phyloP scores from a whole-genome alignment of 2,797 vertebrate species.

The Acridotheres tristis region DNA sequence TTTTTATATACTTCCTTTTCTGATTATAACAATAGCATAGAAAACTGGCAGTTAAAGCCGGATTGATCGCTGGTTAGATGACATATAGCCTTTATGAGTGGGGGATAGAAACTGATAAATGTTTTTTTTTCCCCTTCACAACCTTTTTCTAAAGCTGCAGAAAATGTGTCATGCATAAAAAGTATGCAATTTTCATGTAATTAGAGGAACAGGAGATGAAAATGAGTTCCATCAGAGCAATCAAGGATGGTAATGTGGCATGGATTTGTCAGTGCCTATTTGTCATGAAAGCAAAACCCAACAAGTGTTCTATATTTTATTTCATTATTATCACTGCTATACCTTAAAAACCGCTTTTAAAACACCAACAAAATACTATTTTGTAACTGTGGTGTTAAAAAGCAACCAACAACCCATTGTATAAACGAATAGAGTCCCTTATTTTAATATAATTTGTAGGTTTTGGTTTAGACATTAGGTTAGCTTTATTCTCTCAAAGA shows the following conservation, averaged over 20 bases:
- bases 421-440: neutral
- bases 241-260: slow-evolving; percentile 80
- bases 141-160: slow-evolving; percentile 77
- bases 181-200: slow-evolving; percentile 83
- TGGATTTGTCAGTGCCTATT: slow-evolving; percentile 79
- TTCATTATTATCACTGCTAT: slow-evolving; percentile 53
- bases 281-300: slow-evolving; percentile 77
- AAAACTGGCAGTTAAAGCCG: slow-evolving; percentile 68
- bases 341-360: neutral
- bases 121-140: slow-evolving; percentile 61
- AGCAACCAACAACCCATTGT: neutral
- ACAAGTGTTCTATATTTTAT: slow-evolving; percentile 72
- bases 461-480: neutral
- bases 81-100: slow-evolving; percentile 67
- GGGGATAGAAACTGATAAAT: slow-evolving; percentile 71
- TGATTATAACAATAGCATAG: slow-evolving; percentile 68
- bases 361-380: neutral
- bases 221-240: slow-evolving; percentile 83
- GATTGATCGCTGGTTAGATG: slow-evolving; percentile 70
- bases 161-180: slow-evolving; percentile 83
- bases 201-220: slow-evolving; percentile 82
- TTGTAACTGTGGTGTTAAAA: neutral
- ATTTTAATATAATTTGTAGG: neutral
- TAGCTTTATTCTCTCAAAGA: slow-evolving; percentile 4
- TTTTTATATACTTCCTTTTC: slow-evolving; percentile 60